A percentile compares a stretch with the other conserved stretches of the same genome.
Conservation (phyloP, 2,113 vertebrate species). For the Cinclus mexicanus region DNA sequence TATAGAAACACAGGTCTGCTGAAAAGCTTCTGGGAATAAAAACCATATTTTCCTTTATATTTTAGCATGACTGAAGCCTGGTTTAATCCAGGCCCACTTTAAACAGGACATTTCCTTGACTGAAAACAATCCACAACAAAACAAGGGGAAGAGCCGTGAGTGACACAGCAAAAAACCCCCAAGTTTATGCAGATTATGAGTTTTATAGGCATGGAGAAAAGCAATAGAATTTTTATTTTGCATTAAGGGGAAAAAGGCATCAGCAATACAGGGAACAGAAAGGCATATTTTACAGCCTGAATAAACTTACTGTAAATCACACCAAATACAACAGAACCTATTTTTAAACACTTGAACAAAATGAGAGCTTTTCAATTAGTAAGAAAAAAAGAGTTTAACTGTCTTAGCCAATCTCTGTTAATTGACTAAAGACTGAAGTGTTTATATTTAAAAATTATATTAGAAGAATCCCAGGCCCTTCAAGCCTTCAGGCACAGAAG, state of each 20-base stretch:
- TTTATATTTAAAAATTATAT: not conserved
- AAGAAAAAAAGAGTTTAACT: not conserved
- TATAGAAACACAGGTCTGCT: not conserved
- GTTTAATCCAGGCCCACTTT: not conserved
- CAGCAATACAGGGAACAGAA: not conserved
- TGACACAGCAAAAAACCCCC: not conserved
- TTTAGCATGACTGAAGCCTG: not conserved
- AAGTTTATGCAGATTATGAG: not conserved
- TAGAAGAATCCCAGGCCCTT: not conserved
- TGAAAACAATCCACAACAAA: not conserved
- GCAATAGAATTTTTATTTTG: not conserved
- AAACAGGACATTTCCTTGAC: not conserved
- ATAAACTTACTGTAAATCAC: not conserved
- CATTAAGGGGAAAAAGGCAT: not conserved
- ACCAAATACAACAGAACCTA: not conserved
- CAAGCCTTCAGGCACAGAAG: not conserved
- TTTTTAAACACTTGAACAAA: not conserved
- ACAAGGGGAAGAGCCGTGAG: not conserved
- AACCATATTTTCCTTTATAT: not conserved
- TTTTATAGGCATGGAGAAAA: not conserved
- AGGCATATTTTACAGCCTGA: not conserved
- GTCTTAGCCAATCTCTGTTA: not conserved
- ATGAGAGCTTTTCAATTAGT: not conserved
- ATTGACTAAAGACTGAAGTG: not conserved
- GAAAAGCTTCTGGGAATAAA: not conserved